These are phyloP conservation scores for Nipponia nippon DNA, from an alignment of 2,113 vertebrate genomes.

Conservation along the genomic window DNA sequence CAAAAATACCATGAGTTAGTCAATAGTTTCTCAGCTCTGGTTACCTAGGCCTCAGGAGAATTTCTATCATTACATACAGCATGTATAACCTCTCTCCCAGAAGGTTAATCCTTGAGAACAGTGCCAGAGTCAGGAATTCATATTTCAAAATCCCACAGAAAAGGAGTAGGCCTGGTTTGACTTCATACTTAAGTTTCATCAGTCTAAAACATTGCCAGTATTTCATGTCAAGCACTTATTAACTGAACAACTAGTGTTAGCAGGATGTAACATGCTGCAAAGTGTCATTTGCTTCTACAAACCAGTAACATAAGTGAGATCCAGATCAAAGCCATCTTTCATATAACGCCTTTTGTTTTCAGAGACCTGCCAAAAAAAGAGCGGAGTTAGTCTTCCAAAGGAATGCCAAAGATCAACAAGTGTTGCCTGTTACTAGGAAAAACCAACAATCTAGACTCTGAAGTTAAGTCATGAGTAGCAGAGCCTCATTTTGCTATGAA, in stretches of 20 bases:
- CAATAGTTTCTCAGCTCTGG: background rate
- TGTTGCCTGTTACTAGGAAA: background rate
- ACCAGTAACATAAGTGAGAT: constrained; percentile 97
- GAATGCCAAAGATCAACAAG: background rate
- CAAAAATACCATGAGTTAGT: background rate
- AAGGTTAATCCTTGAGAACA: background rate
- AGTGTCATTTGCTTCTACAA: background rate
- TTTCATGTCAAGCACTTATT: background rate
- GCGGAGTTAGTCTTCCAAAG: background rate
- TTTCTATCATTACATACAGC: background rate
- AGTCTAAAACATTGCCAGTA: background rate
- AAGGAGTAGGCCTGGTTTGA: background rate
- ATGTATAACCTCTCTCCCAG: background rate
- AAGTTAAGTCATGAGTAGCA: background rate
- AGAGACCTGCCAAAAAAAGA: constrained; percentile 78
- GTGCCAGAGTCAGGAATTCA: background rate
- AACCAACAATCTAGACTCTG: background rate
- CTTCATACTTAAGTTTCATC: background rate
- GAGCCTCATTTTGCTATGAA: background rate
- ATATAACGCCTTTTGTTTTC: constrained; percentile 93
- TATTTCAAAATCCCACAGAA: background rate
- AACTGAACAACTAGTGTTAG: background rate
- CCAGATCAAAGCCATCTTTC: constrained; percentile 95
- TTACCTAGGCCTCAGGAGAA: background rate
- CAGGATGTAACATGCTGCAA: background rate